These are phyloP conservation scores for Pipa parva DNA, from an alignment of 2,113 vertebrate species.

Conservation along the genomic window DNA sequence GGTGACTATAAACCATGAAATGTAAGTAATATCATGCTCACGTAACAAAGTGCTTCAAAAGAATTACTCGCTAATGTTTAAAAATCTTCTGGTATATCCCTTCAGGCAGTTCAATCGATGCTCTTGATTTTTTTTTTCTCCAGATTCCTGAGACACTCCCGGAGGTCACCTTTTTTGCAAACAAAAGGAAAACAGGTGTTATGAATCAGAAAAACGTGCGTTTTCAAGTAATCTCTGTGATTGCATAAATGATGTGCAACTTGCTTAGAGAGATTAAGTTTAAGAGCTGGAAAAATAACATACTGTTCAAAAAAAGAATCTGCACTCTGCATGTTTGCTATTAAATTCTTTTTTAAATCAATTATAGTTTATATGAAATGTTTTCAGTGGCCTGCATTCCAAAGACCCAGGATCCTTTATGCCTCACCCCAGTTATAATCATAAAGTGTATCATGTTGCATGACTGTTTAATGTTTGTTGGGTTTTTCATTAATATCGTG, in stretches of 20 bases:
- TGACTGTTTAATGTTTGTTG: no score
- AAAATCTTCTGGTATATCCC: conserved; percentile 31
- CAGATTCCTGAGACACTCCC: background rate
- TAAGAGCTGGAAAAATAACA: conserved; percentile 38
- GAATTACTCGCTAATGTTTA: conserved; percentile 2
- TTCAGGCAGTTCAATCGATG: conserved; percentile 28
- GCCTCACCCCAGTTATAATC: background rate
- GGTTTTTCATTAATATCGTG: no score
- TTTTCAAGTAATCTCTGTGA: conserved; percentile 34
- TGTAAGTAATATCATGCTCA: conserved; percentile 15
- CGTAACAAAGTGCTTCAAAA: conserved; percentile 36
- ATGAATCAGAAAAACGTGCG: conserved; percentile 19
- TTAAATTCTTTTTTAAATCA: conserved; percentile 5
- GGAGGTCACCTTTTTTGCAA: conserved; percentile 36
- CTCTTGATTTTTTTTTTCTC: conserved; percentile 29
- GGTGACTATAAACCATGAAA: conserved; percentile 17
- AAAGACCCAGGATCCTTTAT: background rate
- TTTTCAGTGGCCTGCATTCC: conserved; percentile 5
- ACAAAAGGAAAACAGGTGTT: conserved; percentile 42
- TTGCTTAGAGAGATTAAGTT: conserved; percentile 37
- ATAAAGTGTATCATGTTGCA: no score
- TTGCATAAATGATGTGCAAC: conserved; percentile 38
- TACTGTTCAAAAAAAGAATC: conserved; percentile 45
- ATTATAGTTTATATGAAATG: conserved; percentile 34
- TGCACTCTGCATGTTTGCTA: conserved; percentile 39